A percentile compares a stretch with the other conserved stretches of the same genome.
Evolutionary conservation across 2,113 vertebrate species (phyloP).

Genomic region (Mellivora capensis): DNA sequence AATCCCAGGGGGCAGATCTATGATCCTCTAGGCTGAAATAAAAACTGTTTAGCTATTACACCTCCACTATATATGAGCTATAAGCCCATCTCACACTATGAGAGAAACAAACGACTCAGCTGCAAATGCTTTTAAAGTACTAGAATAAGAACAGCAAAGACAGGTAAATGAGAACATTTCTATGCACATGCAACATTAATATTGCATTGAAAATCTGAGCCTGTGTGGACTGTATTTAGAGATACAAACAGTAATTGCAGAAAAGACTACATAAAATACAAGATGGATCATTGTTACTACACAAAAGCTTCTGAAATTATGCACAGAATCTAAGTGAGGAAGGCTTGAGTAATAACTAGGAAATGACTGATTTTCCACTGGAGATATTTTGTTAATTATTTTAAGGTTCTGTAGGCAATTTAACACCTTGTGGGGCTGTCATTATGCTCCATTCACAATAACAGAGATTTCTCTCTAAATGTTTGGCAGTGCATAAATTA

Average conservation of each 20-base stretch:
- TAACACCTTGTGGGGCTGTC: conserved; percentile 68
- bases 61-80: conserved; percentile 23
- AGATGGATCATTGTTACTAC: conserved; percentile 59
- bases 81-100: not conserved
- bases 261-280: conserved; percentile 49
- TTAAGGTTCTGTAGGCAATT: conserved; percentile 56
- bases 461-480: conserved; percentile 72
- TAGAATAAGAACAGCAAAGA: conserved; percentile 48
- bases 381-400: conserved; percentile 74
- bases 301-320: conserved; percentile 45
- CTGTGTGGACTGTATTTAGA: conserved; percentile 51
- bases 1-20: conserved; percentile 50
- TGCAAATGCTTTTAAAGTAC: conserved; percentile 55
- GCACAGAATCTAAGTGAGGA: conserved; percentile 41
- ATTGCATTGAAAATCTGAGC: conserved; percentile 51
- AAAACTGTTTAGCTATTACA: conserved; percentile 50
- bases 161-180: conserved; percentile 67
- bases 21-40: conserved; percentile 66
- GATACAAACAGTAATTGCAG: conserved; percentile 58
- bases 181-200: conserved; percentile 40
- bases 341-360: conserved; percentile 50
- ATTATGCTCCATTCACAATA: conserved; percentile 66
- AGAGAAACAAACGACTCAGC: conserved; percentile 23
- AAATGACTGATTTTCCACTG: conserved; percentile 75
- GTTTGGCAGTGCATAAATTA: conserved; percentile 74